phyloP scores from a whole-genome alignment of 2,113 vertebrate species.

The Gymnocephalus cernua region DNA sequence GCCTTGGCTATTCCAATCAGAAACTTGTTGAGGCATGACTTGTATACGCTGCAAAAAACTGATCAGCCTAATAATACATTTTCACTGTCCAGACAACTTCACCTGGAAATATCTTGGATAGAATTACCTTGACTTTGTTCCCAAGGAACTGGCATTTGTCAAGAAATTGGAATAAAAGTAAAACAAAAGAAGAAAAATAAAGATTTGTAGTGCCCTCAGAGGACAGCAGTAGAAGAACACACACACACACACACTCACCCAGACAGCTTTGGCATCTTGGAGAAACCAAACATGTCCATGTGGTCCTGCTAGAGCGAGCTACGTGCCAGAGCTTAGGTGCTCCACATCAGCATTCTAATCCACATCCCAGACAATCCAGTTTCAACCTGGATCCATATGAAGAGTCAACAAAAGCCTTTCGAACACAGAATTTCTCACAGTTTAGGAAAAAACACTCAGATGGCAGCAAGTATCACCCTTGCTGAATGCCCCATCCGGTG shows the following conservation, averaged over 20 bases:
- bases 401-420: constrained; percentile 35
- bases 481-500: constrained; percentile 40
- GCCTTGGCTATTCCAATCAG: background rate
- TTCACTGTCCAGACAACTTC: background rate
- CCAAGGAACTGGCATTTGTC: background rate
- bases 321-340: constrained; percentile 47
- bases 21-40: background rate
- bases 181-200: background rate
- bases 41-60: background rate
- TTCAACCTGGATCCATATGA: constrained; percentile 72
- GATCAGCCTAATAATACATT: background rate
- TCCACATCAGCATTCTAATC: constrained; percentile 71
- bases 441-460: constrained; percentile 39
- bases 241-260: constrained; percentile 72
- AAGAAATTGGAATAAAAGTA: background rate
- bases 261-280: constrained; percentile 82
- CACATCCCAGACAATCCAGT: constrained; percentile 50
- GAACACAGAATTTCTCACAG: background rate
- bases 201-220: background rate
- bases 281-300: constrained; percentile 85
- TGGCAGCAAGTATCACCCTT: constrained; percentile 19
- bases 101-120: background rate
- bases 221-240: background rate
- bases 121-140: background rate
- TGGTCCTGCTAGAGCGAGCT: constrained; percentile 41